A percentile compares a stretch with the other conserved stretches of the same genome.
phyloP scores from a whole-genome alignment of 2,797 vertebrate species.

The Otolemur crassicaudatus region DNA sequence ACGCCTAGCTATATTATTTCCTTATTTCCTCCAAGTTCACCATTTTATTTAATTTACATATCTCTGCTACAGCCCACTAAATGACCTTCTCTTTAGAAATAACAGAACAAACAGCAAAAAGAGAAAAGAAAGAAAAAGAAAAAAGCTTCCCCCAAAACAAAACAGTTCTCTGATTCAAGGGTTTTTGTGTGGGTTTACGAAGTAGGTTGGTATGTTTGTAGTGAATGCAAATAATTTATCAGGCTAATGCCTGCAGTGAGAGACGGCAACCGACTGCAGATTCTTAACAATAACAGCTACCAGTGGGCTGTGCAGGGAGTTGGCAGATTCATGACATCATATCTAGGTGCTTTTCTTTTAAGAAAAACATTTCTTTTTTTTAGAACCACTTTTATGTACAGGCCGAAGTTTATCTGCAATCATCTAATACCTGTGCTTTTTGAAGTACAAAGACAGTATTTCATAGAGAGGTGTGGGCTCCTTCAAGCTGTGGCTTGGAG shows the following conservation, averaged over 20 bases:
- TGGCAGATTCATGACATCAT: conserved; percentile 30
- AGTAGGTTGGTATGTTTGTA: conserved; percentile 67
- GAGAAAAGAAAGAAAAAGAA: not conserved
- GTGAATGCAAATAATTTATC: conserved; percentile 77
- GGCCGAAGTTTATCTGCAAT: conserved; percentile 65
- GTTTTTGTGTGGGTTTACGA: conserved; percentile 75
- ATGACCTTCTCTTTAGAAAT: conserved; percentile 70
- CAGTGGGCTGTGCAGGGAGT: conserved; percentile 37
- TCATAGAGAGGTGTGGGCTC: conserved; percentile 75
- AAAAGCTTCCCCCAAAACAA: conserved; percentile 35
- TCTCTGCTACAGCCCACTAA: conserved; percentile 61
- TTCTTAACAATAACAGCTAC: conserved; percentile 54
- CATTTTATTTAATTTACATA: conserved; percentile 71
- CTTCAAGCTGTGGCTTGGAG: conserved; percentile 75
- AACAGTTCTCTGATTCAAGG: conserved; percentile 73
- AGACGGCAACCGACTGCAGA: conserved; percentile 61
- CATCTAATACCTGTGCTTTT: conserved; percentile 74
- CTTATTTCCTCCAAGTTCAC: conserved; percentile 66
- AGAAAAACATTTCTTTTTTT: conserved; percentile 51
- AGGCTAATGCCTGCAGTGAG: conserved; percentile 61
- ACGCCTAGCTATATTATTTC: conserved; percentile 53
- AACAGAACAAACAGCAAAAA: conserved; percentile 56
- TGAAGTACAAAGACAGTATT: conserved; percentile 68
- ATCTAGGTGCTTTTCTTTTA: conserved; percentile 59
- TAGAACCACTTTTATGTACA: conserved; percentile 59